A percentile compares a stretch with the other conserved stretches of the same genome.
Conservation (phyloP, 2,797 vertebrate genomes). For the Trachops cirrhosus region DNA sequence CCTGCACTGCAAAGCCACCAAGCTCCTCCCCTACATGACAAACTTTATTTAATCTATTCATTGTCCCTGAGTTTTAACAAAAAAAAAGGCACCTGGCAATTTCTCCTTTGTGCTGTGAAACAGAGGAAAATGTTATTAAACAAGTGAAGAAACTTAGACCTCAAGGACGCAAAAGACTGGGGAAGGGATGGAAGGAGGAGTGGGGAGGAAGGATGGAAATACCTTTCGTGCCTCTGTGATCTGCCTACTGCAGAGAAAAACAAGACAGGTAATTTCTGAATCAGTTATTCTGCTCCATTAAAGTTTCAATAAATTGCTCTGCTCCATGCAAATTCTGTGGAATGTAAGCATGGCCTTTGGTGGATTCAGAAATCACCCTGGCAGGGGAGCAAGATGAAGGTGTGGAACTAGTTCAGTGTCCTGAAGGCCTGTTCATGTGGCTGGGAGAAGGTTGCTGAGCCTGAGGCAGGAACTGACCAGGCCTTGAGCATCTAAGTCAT, state of each 20-base stretch:
- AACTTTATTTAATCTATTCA: neutral
- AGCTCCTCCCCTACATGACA: neutral
- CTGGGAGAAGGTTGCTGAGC: neutral
- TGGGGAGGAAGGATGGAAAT: neutral
- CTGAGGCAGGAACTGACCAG: neutral
- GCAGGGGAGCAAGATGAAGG: neutral
- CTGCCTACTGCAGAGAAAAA: constrained; percentile 31
- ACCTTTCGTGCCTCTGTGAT: constrained; percentile 13
- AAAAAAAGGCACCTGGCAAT: constrained; percentile 33
- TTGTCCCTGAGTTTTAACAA: constrained; percentile 3
- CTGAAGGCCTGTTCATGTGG: neutral
- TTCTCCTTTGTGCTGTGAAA: constrained; percentile 35
- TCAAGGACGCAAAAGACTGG: neutral
- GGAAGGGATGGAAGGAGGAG: neutral
- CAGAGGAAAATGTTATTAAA: constrained; percentile 26
- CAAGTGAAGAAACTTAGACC: neutral
- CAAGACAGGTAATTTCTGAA: constrained; percentile 58
- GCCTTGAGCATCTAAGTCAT: neutral
- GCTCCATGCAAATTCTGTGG: constrained; percentile 38
- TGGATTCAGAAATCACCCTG: neutral
- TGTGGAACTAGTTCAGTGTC: neutral
- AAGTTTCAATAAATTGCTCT: constrained; percentile 38
- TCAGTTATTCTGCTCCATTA: constrained; percentile 62
- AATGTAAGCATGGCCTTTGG: neutral
- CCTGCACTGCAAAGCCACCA: neutral